Conservation (phyloP, 2,113 vertebrate genomes). For the Dromaius novaehollandiae region DNA sequence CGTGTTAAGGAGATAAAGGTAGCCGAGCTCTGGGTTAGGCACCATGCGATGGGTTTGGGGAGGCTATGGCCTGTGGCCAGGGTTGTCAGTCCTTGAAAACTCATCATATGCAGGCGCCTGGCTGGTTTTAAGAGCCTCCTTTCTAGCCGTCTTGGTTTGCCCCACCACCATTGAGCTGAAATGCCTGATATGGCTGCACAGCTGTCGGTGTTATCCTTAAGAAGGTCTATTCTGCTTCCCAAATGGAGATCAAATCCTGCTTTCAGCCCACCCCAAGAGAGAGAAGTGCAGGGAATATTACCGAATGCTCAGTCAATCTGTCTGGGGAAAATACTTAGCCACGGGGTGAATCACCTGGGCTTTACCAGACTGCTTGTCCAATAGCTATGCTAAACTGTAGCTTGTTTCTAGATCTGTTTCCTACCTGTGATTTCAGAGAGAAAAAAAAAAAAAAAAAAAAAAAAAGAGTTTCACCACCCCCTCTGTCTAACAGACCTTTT, state of each 20-base stretch:
- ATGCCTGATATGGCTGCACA: rapidly evolving
- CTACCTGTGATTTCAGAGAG: neutral
- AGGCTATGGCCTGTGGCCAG: neutral
- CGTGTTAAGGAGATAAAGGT: neutral
- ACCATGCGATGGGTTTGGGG: rapidly evolving
- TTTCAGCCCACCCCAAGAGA: neutral
- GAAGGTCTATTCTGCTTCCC: neutral
- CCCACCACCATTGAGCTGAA: neutral
- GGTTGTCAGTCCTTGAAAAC: neutral
- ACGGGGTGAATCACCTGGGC: neutral
- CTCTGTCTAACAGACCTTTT: neutral
- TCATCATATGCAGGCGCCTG: rapidly evolving
- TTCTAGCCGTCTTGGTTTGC: neutral
- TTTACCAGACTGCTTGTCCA: neutral
- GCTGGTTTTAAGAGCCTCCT: neutral
- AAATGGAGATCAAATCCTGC: neutral
- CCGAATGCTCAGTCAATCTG: neutral
- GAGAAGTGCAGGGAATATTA: neutral
- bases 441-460: neutral
- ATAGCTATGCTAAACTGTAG: neutral
- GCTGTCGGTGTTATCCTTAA: neutral
- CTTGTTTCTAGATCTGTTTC: neutral
- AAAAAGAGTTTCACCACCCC: neutral
- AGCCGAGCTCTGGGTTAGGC: neutral
- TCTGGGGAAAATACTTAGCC: too few relatives aligned